Evolutionary conservation across 2,797 vertebrate species (phyloP).

Genomic region (Mus minutoides): DNA sequence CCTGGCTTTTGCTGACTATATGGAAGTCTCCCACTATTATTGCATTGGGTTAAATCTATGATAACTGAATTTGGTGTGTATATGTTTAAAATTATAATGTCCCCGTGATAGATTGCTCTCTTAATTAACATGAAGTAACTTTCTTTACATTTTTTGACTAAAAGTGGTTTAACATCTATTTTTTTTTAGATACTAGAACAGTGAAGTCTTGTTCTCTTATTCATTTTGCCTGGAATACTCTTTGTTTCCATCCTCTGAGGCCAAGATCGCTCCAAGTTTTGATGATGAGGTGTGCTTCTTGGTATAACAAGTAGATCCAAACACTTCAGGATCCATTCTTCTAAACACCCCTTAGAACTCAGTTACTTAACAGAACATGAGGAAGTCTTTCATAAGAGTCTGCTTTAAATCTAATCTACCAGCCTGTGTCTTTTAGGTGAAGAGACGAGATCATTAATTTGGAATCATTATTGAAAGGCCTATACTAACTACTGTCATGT

Average conservation of each 20-base stretch:
- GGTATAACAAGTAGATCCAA: neutral
- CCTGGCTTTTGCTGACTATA: neutral
- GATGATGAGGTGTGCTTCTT: neutral
- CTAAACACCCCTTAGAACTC: neutral
- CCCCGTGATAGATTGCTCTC: neutral
- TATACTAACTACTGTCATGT: neutral
- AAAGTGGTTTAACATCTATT: neutral
- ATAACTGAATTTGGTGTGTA: neutral
- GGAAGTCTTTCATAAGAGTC: neutral
- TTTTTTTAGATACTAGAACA: neutral
- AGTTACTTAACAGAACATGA: neutral
- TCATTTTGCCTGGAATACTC: neutral
- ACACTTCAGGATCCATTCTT: neutral
- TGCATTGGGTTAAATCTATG: neutral
- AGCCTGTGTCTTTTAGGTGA: neutral
- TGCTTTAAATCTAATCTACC: too few relatives aligned
- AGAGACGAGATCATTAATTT: neutral
- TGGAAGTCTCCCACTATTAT: neutral
- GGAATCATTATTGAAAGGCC: neutral
- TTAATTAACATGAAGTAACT: neutral
- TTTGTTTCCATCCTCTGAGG: neutral
- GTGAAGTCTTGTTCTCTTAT: neutral
- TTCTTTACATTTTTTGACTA: neutral
- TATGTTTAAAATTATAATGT: neutral
- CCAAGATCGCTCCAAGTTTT: neutral